Percentiles rank a stretch among this genome's conserved stretches.
Evolutionary conservation across 2,888 invertebrate species (phyloP).

Genomic region (Stenichneumon culpator): DNA sequence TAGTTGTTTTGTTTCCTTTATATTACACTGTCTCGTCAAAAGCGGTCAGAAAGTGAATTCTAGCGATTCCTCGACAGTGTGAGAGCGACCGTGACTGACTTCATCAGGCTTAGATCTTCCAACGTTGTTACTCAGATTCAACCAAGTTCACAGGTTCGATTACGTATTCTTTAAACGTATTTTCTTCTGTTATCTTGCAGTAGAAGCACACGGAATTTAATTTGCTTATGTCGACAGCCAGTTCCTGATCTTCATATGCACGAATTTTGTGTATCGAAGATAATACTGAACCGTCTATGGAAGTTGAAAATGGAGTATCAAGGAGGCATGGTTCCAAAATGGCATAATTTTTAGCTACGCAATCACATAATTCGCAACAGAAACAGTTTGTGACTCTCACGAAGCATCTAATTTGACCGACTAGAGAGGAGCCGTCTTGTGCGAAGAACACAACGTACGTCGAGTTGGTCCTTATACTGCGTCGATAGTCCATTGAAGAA

Average conservation of each 20-base stretch:
- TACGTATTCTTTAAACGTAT: neutral
- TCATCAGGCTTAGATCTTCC: too few relatives aligned
- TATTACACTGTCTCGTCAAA: too few relatives aligned
- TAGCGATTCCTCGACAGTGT: too few relatives aligned
- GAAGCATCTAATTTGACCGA: conserved; percentile 55
- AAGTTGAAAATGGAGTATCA: neutral
- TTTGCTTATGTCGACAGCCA: neutral
- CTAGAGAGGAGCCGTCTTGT: conserved; percentile 4
- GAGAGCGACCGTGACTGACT: too few relatives aligned
- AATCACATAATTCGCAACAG: conserved; percentile 47
- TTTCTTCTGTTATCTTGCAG: neutral
- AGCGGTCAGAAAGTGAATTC: too few relatives aligned
- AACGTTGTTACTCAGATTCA: neutral
- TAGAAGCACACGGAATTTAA: neutral
- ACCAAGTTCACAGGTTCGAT: neutral
- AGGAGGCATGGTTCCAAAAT: too few relatives aligned
- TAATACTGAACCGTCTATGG: neutral
- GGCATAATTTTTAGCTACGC: neutral
- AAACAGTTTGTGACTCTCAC: conserved; percentile 53
- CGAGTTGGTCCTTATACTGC: conserved; percentile 50
- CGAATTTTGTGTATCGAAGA: conserved; percentile 5
- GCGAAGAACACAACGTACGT: conserved; percentile 45
- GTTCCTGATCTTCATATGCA: neutral
- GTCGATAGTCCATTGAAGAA: conserved; percentile 38
- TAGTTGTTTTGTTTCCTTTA: too few relatives aligned